These are phyloP conservation scores for Psephotus haematonotus DNA, from an alignment of 2,113 vertebrate genomes.

Conservation along the genomic window DNA sequence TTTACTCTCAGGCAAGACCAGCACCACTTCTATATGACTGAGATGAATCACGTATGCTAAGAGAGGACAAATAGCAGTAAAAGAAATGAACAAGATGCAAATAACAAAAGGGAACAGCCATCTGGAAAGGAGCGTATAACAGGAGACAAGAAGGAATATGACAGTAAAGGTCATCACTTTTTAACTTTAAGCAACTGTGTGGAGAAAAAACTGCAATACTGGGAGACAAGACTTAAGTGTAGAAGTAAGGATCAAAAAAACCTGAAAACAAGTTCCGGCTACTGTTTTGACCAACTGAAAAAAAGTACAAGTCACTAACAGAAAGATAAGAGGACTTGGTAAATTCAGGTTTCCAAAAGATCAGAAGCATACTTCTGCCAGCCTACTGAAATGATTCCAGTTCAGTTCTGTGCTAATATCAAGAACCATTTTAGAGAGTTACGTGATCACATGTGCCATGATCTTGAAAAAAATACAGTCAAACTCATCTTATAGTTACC, in stretches of 20 bases:
- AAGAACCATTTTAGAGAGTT: not conserved
- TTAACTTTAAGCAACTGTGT: not conserved
- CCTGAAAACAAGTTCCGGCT: not conserved
- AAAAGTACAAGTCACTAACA: not conserved
- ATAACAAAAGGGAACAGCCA: not conserved
- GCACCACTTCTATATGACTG: not conserved
- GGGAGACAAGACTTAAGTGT: fast-evolving
- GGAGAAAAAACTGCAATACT: not conserved
- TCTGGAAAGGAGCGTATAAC: not conserved
- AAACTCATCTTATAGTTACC: not conserved
- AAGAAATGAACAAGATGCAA: not conserved
- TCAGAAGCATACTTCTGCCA: not conserved
- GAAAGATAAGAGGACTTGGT: not conserved
- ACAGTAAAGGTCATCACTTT: not conserved
- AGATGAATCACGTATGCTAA: not conserved
- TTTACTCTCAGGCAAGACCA: not conserved
- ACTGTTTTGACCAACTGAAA: not conserved
- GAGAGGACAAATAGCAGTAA: not conserved
- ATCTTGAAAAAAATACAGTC: not conserved
- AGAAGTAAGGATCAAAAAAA: not conserved
- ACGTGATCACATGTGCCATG: not conserved
- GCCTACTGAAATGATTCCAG: not conserved
- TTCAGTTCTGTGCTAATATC: not conserved
- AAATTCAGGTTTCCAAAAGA: not conserved
- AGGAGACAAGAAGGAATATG: not conserved